Evolutionary conservation across 2,888 invertebrate species (phyloP).

Genomic region (Hirtodrosophila histrioides): DNA sequence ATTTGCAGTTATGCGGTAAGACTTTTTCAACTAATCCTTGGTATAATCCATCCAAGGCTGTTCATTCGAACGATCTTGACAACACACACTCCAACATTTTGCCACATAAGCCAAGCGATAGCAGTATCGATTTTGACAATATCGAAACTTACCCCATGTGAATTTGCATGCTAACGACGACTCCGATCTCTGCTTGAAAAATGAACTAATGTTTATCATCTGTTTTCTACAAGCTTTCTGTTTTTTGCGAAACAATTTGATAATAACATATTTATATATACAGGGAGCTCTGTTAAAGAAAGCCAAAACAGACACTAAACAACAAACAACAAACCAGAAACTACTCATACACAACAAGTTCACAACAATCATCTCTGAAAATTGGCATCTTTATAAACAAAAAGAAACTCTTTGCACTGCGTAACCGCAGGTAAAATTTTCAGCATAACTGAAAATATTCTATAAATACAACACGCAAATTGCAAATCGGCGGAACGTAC

Average conservation of each 20-base stretch:
- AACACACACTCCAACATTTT: conserved; percentile 5
- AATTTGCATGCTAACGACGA: conserved; percentile 40
- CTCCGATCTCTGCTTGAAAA: conserved; percentile 31
- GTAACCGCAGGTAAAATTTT: neutral
- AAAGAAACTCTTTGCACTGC: conserved; percentile 4
- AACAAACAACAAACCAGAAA: conserved; percentile 39
- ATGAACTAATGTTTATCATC: conserved; percentile 80
- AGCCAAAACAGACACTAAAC: conserved; percentile 58
- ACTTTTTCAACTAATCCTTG: conserved; percentile 16
- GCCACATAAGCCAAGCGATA: conserved; percentile 10
- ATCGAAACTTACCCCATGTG: conserved; percentile 5
- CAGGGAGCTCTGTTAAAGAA: conserved; percentile 77
- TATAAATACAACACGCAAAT: conserved; percentile 24
- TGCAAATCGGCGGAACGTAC: conserved; percentile 14
- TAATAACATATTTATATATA: conserved; percentile 56
- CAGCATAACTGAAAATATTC: conserved; percentile 7
- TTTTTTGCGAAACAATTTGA: conserved; percentile 52
- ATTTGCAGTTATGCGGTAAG: conserved; percentile 54
- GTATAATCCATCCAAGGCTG: conserved; percentile 6
- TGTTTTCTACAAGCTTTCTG: conserved; percentile 56
- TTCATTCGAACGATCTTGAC: neutral
- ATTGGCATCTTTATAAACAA: conserved; percentile 49
- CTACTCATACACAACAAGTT: conserved; percentile 47
- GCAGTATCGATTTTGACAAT: conserved; percentile 6
- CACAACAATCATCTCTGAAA: conserved; percentile 49